Percentiles rank a stretch among this genome's conserved stretches.
Conservation (phyloP, 2,797 vertebrate genomes). For the Rousettus madagascariensis region DNA sequence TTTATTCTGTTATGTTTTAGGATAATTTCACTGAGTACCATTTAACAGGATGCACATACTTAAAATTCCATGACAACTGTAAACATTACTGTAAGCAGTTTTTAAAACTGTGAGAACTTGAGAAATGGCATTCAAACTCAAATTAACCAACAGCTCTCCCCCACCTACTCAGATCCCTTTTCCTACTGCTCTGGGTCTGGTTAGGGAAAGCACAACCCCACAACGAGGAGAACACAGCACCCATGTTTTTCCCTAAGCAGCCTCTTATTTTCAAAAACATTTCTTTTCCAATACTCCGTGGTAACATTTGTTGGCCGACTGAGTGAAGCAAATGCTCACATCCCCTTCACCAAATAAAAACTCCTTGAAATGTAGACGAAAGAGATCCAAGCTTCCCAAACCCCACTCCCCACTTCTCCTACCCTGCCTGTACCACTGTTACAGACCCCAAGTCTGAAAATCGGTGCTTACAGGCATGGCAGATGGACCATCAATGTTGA, state of each 20-base stretch:
- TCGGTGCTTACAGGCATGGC: neutral
- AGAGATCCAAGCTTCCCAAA: neutral
- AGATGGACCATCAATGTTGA: neutral
- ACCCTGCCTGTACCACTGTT: neutral
- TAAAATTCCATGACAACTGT: neutral
- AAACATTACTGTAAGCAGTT: neutral
- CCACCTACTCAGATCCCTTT: neutral
- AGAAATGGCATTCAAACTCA: constrained; percentile 1
- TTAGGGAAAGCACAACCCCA: neutral
- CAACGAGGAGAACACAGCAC: neutral
- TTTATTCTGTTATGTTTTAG: neutral
- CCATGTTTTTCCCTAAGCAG: neutral
- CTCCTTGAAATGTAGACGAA: constrained; percentile 36
- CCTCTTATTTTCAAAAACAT: neutral
- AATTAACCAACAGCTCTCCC: neutral
- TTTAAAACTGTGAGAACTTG: neutral
- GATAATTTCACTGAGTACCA: neutral
- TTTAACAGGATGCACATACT: neutral
- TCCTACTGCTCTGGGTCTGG: neutral
- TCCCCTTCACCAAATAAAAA: constrained; percentile 34
- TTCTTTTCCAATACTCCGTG: neutral
- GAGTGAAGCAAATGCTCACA: constrained; percentile 49
- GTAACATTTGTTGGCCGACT: constrained; percentile 24
- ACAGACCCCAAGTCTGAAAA: neutral
- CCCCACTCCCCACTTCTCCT: neutral